Conservation (phyloP, 2,888 invertebrate species). For the Encarsia formosa region DNA sequence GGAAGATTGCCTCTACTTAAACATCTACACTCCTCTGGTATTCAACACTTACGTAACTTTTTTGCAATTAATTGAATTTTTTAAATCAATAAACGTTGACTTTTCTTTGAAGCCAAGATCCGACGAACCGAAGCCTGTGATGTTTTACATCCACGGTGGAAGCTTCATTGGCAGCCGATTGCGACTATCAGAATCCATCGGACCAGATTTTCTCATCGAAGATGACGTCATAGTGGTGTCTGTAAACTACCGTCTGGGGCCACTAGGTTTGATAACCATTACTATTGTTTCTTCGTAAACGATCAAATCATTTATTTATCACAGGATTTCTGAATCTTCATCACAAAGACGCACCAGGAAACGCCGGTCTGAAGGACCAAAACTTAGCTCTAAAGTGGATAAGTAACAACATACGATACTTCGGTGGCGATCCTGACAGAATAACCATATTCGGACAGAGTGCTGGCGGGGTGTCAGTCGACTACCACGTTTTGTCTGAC, state of each 20-base stretch:
- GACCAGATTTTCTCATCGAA: constrained; percentile 9
- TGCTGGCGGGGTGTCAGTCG: constrained; percentile 2
- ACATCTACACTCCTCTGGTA: no score
- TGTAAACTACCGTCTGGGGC: constrained; percentile 62
- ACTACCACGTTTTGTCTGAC: constrained; percentile 2
- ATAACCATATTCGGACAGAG: neutral
- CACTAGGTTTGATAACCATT: no score
- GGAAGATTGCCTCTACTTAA: no score
- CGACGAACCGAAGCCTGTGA: constrained; percentile 7
- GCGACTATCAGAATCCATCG: constrained; percentile 3
- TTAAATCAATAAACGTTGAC: no score
- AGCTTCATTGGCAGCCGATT: neutral
- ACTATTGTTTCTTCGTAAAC: no score
- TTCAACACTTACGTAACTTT: no score
- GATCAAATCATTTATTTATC: no score
- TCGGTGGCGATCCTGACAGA: constrained; percentile 1
- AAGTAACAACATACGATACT: constrained; percentile 36
- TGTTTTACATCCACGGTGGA: constrained; percentile 7
- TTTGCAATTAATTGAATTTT: no score
- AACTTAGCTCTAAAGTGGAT: constrained; percentile 63
- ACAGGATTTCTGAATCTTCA: constrained; percentile 69
- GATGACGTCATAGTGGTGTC: constrained; percentile 1
- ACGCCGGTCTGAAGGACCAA: constrained; percentile 68
- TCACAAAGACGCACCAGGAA: constrained; percentile 61
- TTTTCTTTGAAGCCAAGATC: no score